Base-by-base conservation (phyloP, 2,888 invertebrate species). In the Spilarctia lutea region DNA sequence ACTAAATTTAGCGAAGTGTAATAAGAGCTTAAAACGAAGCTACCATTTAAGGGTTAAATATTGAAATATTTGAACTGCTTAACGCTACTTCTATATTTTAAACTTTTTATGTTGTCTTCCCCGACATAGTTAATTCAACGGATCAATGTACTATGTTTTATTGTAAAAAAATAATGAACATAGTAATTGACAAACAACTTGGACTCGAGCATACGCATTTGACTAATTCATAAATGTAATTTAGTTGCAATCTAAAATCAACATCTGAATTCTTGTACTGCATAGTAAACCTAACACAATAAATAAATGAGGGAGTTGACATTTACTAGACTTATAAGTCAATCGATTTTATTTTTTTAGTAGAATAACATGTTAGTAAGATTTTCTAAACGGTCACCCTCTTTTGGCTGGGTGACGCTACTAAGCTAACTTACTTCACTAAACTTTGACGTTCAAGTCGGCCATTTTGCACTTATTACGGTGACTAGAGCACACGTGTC, bases 391-490 rank as follows among this genome's bases (percentile, higher is more conserved):
- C 1, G 52, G 52, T 52, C 20, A 52, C 52, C 7, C 24, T 24
- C 35, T 16, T 27, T 16, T 27, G 27, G 4, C n/a, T 60, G 3
- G 27, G 13, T 30, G 16, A 60, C 60, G 27, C 52, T 52, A 89
- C 35, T 35, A 35, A 35, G 3, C 35, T 35, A 7, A 6, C 7
- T 48, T 0, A 87, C 86, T 76, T 85, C 16, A 75, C 71, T 45
- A 81, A 86, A 87, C 86, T 80, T 75, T 90, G 90, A 91, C 91
- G 83, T 91, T 88, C 88, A 69, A 11, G 79, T 94, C 96, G 96
- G 95, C 96, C 96, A 96, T 96, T 96, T 96, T 96, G 95, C 90
- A 93, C 92, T 92, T 94, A 92, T 91, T 89, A 90, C 94, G 92
- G 94, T 90, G 87, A 91, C 92, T 90, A 90, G 88, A 88, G 80